Percentiles rank a stretch among this genome's conserved stretches.
phyloP scores from a whole-genome alignment of 2,113 vertebrate genomes.

The Xiphophorus couchianus region DNA sequence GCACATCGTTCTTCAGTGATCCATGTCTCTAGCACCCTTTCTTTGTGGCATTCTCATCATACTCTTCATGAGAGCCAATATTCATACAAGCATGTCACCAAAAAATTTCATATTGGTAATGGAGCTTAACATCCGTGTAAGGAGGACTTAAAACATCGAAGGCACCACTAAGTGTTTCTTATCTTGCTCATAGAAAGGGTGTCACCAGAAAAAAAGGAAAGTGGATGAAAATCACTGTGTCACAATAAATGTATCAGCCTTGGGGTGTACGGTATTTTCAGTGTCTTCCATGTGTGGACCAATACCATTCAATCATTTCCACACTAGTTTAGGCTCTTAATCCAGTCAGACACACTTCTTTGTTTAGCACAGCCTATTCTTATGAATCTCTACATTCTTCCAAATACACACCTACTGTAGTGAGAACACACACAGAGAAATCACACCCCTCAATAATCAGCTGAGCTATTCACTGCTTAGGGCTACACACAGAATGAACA shows the following conservation, averaged over 20 bases:
- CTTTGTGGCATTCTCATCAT: conserved; percentile 27
- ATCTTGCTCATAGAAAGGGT: conserved; percentile 11
- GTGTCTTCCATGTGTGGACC: neutral
- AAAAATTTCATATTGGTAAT: conserved; percentile 52
- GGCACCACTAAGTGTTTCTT: conserved; percentile 41
- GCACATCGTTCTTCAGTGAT: conserved; percentile 40
- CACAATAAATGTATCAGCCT: neutral
- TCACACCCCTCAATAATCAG: conserved; percentile 72
- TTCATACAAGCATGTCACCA: conserved; percentile 46
- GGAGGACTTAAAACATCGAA: conserved; percentile 49
- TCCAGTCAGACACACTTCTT: conserved; percentile 6
- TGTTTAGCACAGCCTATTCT: conserved; percentile 39
- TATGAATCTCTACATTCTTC: conserved; percentile 29
- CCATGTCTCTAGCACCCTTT: conserved; percentile 26
- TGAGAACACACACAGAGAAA: conserved; percentile 22
- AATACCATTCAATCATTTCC: conserved; percentile 4
- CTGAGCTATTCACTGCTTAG: conserved; percentile 67
- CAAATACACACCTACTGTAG: conserved; percentile 13
- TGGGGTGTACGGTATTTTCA: neutral
- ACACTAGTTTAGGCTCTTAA: neutral
- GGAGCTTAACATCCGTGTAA: conserved; percentile 60
- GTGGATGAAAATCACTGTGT: neutral
- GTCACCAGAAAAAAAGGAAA: neutral
- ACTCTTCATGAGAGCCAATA: conserved; percentile 53
- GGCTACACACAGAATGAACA: conserved; percentile 67